Evolutionary conservation across 2,888 invertebrate species (phyloP), one percentile per base, ranked within the genome.

Genomic region (Steinernema scapterisci): DNA sequence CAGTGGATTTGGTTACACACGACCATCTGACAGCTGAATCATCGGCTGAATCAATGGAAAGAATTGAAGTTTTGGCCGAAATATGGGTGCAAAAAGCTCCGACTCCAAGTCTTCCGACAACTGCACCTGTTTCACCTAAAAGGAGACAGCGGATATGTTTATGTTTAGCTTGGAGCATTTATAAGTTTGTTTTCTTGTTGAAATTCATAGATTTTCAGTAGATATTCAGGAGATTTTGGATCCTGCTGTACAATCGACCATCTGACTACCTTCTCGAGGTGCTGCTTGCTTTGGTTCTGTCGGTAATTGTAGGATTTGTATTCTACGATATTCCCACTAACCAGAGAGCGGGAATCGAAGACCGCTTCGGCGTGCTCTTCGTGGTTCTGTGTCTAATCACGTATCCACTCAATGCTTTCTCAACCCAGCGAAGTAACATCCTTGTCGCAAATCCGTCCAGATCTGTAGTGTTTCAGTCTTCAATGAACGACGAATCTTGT

Each of bases 1-100:
- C 88, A 95, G 95, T 95, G 89, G 95, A 96, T 89, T 90, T 95
- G 83, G 95, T 95, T 23, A 96, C 96, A 0, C 88, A 95, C 83
- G 96, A 96, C 88, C 94, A 95, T 88, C 89, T 96, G 72, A 95
- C 95, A 2, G 93, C 94, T 1, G 96, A 96, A 84, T 95, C 96
- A 27, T 93, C 95, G 92, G 89, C 95, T 74, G 96, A 96, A 89
- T 96, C 95, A 0, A 94, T 94, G 9, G 94, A 95, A 77, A 91
- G 96, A 82, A 95, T 96, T 81, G 94, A 95, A 85, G 93, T 94
- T 77, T 89, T 96, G 51, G 94, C 94, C 1, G 93, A 93, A 81
- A 91, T 94, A 86, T 91, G 92, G 82, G 11, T 21, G 19, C 75
- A 76, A 31, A 79, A 78, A 51, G 76, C 51, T 21, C 51, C 73